A percentile compares a stretch with the other conserved stretches of the same genome.
Conservation (phyloP, 1,140 invertebrate species). For the Phenacoccus solenopsis region DNA sequence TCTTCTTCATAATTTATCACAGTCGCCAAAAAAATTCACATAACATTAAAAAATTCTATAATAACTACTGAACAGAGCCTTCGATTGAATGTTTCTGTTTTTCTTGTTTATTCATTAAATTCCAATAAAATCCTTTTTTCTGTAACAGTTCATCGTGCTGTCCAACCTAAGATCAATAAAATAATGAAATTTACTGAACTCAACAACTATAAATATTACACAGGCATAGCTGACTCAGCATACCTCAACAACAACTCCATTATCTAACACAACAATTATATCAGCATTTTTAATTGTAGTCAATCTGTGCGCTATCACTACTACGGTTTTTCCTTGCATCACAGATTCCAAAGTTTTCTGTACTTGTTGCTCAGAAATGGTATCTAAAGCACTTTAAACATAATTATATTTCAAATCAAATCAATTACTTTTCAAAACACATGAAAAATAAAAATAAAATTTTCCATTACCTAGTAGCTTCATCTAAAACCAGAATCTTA, state of each 20-base stretch:
- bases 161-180: constrained; percentile 43
- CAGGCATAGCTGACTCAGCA: constrained; percentile 20
- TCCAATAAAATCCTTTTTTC: constrained; percentile 51
- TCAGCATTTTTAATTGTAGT: constrained; percentile 80
- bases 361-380: constrained; percentile 75
- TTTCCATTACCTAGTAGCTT: constrained; percentile 64
- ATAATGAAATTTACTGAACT: constrained; percentile 21
- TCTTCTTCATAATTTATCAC: too few species aligned
- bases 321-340: constrained; percentile 61
- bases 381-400: constrained; percentile 62
- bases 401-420: constrained; percentile 12
- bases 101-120: constrained; percentile 49
- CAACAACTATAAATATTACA: constrained; percentile 4
- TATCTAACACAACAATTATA: constrained; percentile 69
- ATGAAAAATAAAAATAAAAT: neutral
- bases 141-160: constrained; percentile 44
- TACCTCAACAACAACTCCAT: constrained; percentile 70
- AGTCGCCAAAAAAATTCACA: too few species aligned
- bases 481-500: constrained; percentile 70
- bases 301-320: constrained; percentile 79
- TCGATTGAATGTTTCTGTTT: too few species aligned
- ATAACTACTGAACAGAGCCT: too few species aligned
- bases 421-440: neutral
- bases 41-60: too few species aligned
- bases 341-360: constrained; percentile 69